Percentiles rank a stretch among this genome's conserved stretches.
Conservation (phyloP, 1,140 invertebrate species). For the Lasioglossum baleicum region DNA sequence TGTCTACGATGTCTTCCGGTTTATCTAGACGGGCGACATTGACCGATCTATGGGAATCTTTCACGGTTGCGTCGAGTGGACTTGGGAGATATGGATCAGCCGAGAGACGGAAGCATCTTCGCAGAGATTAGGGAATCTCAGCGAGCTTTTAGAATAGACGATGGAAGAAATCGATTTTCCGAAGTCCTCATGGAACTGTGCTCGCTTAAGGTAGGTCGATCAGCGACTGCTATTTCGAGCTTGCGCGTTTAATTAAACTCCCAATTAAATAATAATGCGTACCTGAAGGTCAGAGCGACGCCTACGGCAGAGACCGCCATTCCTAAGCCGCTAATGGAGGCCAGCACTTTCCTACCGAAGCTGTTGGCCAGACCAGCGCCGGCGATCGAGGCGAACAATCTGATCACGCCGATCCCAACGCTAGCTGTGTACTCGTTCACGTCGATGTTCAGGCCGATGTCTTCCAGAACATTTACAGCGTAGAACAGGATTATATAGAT, state of each 20-base stretch:
- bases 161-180: background rate
- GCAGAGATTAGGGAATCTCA: too few species aligned
- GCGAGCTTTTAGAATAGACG: too few species aligned
- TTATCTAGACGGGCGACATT: background rate
- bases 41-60: background rate
- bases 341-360: slow-evolving; percentile 84
- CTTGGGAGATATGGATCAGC: too few species aligned
- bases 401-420: slow-evolving; percentile 86
- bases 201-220: background rate
- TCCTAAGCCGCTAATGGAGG: slow-evolving; percentile 84
- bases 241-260: background rate
- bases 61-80: too few species aligned
- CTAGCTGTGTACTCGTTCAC: slow-evolving; percentile 86
- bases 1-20: background rate
- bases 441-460: slow-evolving; percentile 83
- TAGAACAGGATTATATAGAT: slow-evolving; percentile 90
- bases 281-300: slow-evolving; percentile 76
- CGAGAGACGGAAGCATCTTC: too few species aligned
- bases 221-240: background rate
- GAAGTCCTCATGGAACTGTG: too few species aligned
- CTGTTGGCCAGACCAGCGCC: slow-evolving; percentile 86
- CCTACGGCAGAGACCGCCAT: slow-evolving; percentile 83
- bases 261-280: background rate
- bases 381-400: slow-evolving; percentile 85
- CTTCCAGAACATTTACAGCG: slow-evolving; percentile 85